Percentiles rank a stretch among this genome's conserved stretches.
Evolutionary conservation across 2,113 vertebrate species (phyloP).

Genomic region (Aegithalos caudatus): DNA sequence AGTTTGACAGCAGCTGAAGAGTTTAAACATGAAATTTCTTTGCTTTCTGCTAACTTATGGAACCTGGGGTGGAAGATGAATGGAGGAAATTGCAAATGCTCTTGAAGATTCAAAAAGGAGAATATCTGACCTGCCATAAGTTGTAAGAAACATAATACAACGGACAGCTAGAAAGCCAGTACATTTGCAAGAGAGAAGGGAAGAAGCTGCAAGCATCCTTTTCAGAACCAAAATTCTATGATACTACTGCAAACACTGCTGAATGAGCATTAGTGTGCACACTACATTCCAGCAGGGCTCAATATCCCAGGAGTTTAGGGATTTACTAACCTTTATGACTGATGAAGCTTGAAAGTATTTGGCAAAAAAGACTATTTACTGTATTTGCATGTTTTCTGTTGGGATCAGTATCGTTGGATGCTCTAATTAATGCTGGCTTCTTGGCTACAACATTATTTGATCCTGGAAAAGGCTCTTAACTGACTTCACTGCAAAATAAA

Average conservation of each 20-base stretch:
- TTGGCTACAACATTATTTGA: slow-evolving; percentile 15
- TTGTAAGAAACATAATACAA: not conserved
- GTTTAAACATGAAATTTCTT: not conserved
- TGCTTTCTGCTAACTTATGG: not conserved
- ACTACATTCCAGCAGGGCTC: slow-evolving; percentile 25
- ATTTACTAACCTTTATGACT: slow-evolving; percentile 54
- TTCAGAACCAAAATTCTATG: not conserved
- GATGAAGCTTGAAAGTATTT: slow-evolving; percentile 36
- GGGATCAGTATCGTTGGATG: not conserved
- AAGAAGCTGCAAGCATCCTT: not conserved
- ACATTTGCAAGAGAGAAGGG: not conserved
- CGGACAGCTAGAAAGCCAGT: not conserved
- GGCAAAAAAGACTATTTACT: slow-evolving; percentile 33
- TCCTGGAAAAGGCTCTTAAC: not conserved
- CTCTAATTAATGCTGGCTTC: slow-evolving; percentile 51
- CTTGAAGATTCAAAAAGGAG: not conserved
- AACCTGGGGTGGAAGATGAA: not conserved
- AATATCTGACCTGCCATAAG: not conserved
- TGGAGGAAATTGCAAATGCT: not conserved
- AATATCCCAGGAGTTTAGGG: slow-evolving; percentile 44
- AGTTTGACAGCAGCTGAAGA: not conserved
- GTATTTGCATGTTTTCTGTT: slow-evolving; percentile 49
- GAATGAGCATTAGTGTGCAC: not conserved
- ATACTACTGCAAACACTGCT: slow-evolving; percentile 5
- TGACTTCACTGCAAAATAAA: slow-evolving; percentile 15